Evolutionary conservation across 2,113 vertebrate species (phyloP).

Genomic region (Collichthys lucidus): DNA sequence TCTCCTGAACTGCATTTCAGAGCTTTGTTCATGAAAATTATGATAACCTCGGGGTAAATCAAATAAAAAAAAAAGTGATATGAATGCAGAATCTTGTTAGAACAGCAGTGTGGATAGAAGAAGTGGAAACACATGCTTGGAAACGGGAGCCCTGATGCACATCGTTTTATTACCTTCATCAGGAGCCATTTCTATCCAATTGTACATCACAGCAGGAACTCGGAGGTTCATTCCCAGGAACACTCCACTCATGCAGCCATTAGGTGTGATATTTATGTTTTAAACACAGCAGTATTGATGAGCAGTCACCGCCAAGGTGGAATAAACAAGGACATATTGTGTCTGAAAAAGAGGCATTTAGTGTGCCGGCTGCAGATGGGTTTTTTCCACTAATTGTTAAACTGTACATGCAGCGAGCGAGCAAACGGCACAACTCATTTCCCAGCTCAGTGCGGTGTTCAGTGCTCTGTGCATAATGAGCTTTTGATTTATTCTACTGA

Average conservation of each 20-base stretch:
- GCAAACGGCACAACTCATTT: conserved; percentile 56
- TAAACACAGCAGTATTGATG: conserved; percentile 30
- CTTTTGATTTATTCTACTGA: conserved; percentile 69
- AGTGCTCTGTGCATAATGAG: conserved; percentile 64
- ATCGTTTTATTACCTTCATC: conserved; percentile 29
- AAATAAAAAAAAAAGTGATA: not conserved
- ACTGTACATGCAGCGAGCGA: conserved; percentile 52
- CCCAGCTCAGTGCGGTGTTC: conserved; percentile 53
- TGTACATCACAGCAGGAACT: conserved; percentile 25
- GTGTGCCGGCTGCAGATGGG: conserved; percentile 43
- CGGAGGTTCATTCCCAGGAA: conserved; percentile 9
- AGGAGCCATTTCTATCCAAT: conserved; percentile 16
- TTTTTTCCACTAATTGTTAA: conserved; percentile 50
- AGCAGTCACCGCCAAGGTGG: conserved; percentile 31
- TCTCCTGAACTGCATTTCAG: not conserved
- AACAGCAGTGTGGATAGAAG: not conserved
- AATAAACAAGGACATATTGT: conserved; percentile 47
- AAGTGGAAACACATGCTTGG: not conserved
- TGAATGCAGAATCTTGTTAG: not conserved
- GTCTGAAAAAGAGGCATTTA: conserved; percentile 21
- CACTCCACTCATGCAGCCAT: conserved; percentile 18
- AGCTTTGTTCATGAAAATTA: not conserved
- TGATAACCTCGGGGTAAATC: not conserved
- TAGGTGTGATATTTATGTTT: conserved; percentile 45
- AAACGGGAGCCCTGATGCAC: conserved; percentile 14